These are phyloP conservation scores for Lutjanus campechanus DNA, from an alignment of 2,797 vertebrate genomes.

Conservation along the genomic window DNA sequence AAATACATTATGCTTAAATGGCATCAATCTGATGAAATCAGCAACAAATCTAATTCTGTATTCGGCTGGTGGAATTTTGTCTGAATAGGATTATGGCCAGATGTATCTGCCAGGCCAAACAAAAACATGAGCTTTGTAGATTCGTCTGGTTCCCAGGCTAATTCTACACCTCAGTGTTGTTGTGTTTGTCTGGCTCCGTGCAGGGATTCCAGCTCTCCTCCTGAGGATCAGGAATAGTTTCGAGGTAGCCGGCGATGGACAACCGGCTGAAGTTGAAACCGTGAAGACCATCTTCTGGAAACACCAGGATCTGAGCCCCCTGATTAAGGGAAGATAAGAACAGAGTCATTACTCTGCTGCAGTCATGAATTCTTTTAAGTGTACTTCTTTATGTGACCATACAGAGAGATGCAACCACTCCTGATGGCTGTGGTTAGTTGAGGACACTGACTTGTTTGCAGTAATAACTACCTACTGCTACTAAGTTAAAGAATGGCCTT, in stretches of 20 bases:
- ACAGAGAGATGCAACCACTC: background rate
- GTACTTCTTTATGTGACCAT: background rate
- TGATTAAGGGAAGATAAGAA: slow-evolving; percentile 52
- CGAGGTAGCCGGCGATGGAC: slow-evolving; percentile 91
- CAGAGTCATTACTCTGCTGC: background rate
- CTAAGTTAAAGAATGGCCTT: too few species aligned
- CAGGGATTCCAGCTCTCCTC: slow-evolving; percentile 93
- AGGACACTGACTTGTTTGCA: too few species aligned
- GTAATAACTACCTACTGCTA: too few species aligned
- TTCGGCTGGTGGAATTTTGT: too few species aligned
- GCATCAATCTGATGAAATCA: too few species aligned
- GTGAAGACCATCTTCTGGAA: slow-evolving; percentile 95
- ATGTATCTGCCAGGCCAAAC: too few species aligned
- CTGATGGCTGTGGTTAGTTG: too few species aligned
- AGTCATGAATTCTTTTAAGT: background rate
- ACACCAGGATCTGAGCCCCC: slow-evolving; percentile 95
- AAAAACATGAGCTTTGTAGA: background rate
- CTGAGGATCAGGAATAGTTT: slow-evolving; percentile 87
- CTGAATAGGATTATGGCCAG: too few species aligned
- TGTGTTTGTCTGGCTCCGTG: slow-evolving; percentile 85
- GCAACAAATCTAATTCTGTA: too few species aligned
- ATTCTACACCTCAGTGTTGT: slow-evolving; percentile 91
- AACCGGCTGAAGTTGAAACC: slow-evolving; percentile 94
- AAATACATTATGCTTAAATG: too few species aligned
- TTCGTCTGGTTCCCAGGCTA: too few species aligned